These are phyloP conservation scores for Propithecus perrieri DNA, from an alignment of 2,797 vertebrate genomes.

Conservation along the genomic window DNA sequence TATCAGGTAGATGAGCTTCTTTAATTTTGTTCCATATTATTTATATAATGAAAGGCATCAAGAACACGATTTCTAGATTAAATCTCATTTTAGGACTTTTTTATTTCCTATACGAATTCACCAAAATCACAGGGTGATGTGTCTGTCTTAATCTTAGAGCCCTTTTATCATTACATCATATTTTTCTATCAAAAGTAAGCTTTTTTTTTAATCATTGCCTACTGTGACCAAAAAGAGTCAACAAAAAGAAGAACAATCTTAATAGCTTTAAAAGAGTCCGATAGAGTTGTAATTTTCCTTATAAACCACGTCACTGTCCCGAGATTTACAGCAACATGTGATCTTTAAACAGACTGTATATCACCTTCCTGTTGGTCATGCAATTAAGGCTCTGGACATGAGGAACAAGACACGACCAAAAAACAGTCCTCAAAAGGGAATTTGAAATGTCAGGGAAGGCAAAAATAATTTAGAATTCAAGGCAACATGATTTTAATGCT, in stretches of 20 bases:
- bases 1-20: rapidly evolving
- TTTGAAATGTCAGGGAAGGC: slow-evolving; percentile 51
- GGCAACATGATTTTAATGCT: slow-evolving; percentile 40
- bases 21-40: background rate
- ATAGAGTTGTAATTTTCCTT: slow-evolving; percentile 64
- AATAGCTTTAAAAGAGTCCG: slow-evolving; percentile 30
- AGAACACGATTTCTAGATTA: background rate
- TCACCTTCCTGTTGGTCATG: slow-evolving; percentile 70
- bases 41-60: background rate
- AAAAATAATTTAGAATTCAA: slow-evolving; percentile 22
- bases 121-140: background rate
- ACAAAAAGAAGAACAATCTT: slow-evolving; percentile 20
- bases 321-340: slow-evolving; percentile 68
- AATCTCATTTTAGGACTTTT: too few species aligned
- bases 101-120: background rate
- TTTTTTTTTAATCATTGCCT: background rate
- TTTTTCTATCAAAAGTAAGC: slow-evolving; percentile 11
- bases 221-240: slow-evolving; percentile 16
- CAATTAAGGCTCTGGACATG: slow-evolving; percentile 70
- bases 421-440: slow-evolving; percentile 62
- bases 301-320: slow-evolving; percentile 43
- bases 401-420: slow-evolving; percentile 21
- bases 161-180: background rate
- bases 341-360: slow-evolving; percentile 61
- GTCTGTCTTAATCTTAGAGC: background rate